These are phyloP conservation scores for zebrafish (Danio rerio) DNA, from an alignment of 2,113 vertebrate genomes.

Conservation along the genomic window DNA sequence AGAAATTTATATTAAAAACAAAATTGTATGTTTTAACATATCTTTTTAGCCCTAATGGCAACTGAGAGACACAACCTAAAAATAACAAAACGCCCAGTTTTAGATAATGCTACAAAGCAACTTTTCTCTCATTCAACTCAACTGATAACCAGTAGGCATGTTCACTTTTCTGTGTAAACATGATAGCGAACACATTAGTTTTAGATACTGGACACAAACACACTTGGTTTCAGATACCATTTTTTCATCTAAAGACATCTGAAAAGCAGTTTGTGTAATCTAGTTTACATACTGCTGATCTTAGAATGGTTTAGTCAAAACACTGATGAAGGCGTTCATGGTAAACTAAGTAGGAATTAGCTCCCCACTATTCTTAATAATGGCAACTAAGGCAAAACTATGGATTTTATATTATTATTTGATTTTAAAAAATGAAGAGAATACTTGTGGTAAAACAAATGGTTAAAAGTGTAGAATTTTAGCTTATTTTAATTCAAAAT, in stretches of 20 bases:
- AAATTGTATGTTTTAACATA: too few relatives aligned
- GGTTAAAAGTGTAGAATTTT: too few relatives aligned
- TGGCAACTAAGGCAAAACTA: background rate
- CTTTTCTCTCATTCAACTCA: background rate
- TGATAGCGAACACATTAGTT: background rate
- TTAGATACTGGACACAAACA: background rate
- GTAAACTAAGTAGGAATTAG: background rate
- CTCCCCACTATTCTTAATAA: background rate
- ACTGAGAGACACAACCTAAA: too few relatives aligned
- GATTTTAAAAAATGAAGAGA: too few relatives aligned
- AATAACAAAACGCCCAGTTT: conserved; percentile 1
- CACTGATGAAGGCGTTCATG: background rate
- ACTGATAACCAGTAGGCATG: conserved; percentile 2
- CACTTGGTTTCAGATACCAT: too few relatives aligned
- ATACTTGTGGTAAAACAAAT: too few relatives aligned
- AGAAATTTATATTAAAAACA: too few relatives aligned
- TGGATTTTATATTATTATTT: too few relatives aligned
- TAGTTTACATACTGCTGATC: background rate
- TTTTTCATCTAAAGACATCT: background rate
- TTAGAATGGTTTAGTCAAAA: background rate
- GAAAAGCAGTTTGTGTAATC: background rate
- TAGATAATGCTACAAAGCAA: conserved; percentile 13
- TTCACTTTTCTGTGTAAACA: background rate
- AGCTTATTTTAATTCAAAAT: too few relatives aligned
- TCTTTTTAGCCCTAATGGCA: too few relatives aligned